These are phyloP conservation scores for Podocnemis expansa DNA, from an alignment of 2,113 vertebrate genomes.

Conservation along the genomic window DNA sequence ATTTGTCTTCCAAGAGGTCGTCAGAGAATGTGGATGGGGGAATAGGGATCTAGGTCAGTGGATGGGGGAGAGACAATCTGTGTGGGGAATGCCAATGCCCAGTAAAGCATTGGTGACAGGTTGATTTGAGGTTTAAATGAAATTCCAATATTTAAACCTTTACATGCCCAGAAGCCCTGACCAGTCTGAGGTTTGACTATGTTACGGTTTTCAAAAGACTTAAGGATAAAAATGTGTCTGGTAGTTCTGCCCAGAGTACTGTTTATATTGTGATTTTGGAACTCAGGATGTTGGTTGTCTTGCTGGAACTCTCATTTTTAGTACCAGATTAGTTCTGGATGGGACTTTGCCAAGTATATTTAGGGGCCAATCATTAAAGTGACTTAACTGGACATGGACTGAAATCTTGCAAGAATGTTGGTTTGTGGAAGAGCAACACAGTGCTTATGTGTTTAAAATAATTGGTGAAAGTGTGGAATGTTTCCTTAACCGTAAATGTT, in stretches of 20 bases:
- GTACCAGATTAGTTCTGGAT: background rate
- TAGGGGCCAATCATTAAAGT: constrained; percentile 16
- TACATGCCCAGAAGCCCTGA: background rate
- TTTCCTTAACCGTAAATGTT: constrained; percentile 72
- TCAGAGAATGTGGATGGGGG: background rate
- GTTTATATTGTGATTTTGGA: background rate
- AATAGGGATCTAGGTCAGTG: background rate
- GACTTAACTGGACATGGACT: constrained; percentile 36
- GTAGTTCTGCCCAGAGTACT: background rate
- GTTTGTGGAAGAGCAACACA: constrained; percentile 33
- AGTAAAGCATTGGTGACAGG: background rate
- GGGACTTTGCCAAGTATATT: background rate
- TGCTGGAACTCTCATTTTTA: background rate
- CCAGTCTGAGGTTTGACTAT: background rate
- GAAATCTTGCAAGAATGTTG: constrained; percentile 35
- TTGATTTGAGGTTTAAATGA: background rate
- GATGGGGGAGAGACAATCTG: background rate
- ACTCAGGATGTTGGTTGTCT: background rate
- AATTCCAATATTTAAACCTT: background rate
- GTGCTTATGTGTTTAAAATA: constrained; percentile 32
- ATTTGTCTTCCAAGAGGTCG: background rate
- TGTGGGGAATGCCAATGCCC: background rate
- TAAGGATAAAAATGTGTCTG: background rate
- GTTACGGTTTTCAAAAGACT: background rate
- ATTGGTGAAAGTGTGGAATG: constrained; percentile 53